A percentile compares a stretch with the other conserved stretches of the same genome.
phyloP scores from a whole-genome alignment of 2,113 vertebrate genomes.

The Nibea albiflora region DNA sequence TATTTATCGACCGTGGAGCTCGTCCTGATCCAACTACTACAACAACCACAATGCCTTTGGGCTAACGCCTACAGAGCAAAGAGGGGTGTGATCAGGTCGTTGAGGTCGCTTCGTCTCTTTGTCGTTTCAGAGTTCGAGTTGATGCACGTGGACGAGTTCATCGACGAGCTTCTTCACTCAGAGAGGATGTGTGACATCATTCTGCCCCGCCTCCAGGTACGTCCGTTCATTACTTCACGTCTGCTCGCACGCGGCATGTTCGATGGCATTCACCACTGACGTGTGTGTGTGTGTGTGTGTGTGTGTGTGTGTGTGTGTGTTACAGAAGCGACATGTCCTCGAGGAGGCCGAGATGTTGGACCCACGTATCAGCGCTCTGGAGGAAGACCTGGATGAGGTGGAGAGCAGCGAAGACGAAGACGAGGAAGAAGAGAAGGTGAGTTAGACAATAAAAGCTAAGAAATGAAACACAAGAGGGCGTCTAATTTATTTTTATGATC shows the following conservation, averaged over 20 bases:
- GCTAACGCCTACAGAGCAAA: too few species aligned
- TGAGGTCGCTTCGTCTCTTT: background rate
- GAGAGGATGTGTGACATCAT: slow-evolving; percentile 97
- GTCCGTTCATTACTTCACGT: background rate
- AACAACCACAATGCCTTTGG: too few species aligned
- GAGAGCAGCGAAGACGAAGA: slow-evolving; percentile 98
- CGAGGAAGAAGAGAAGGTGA: slow-evolving; percentile 92
- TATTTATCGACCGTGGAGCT: too few species aligned
- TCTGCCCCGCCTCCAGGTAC: slow-evolving; percentile 95
- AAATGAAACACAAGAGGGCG: too few species aligned
- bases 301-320: slow-evolving; percentile 33
- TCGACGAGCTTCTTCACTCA: slow-evolving; percentile 93
- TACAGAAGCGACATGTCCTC: slow-evolving; percentile 94
- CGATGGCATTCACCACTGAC: background rate
- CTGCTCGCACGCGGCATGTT: background rate
- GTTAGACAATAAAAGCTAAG: too few species aligned
- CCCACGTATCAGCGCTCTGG: slow-evolving; percentile 93
- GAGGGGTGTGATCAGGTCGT: too few species aligned
- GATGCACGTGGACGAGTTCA: slow-evolving; percentile 98
- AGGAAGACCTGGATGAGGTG: slow-evolving; percentile 98
- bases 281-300: too few species aligned
- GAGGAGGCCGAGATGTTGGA: slow-evolving; percentile 97
- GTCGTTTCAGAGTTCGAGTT: slow-evolving; percentile 92
- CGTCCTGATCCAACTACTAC: too few species aligned
- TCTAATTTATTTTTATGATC: too few species aligned